Percentiles rank a stretch among this genome's conserved stretches.
phyloP scores from a whole-genome alignment of 2,113 vertebrate species.

The Heterotilapia buettikoferi region DNA sequence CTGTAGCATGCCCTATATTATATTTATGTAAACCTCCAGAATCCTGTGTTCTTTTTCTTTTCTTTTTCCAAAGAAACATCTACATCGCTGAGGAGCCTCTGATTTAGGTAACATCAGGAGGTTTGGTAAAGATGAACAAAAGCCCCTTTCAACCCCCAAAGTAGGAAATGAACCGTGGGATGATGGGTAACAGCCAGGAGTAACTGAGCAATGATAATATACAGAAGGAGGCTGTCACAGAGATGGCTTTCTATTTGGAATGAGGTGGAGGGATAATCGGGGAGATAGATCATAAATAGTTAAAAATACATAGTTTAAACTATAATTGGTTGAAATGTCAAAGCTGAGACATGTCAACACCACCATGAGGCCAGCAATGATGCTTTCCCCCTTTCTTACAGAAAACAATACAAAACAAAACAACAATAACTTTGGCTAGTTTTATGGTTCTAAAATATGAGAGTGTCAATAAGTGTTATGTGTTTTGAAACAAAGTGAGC shows the following conservation, averaged over 20 bases:
- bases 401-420: not conserved
- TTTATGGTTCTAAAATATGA: not conserved
- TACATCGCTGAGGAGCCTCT: not conserved
- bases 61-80: not conserved
- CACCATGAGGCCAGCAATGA: not conserved
- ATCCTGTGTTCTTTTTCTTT: not conserved
- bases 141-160: not conserved
- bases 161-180: not conserved
- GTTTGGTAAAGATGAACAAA: not conserved
- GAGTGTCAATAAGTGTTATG: not conserved
- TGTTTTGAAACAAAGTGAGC: not conserved
- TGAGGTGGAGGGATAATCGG: fast-evolving
- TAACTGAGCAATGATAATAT: not conserved
- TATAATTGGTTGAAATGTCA: not conserved
- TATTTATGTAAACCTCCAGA: not conserved
- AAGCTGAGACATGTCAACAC: not conserved
- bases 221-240: not conserved
- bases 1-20: not conserved
- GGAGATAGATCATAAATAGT: not conserved
- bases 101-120: not conserved
- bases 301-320: not conserved
- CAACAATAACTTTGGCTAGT: not conserved
- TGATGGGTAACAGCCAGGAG: not conserved
- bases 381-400: not conserved
- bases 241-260: not conserved